These are phyloP conservation scores for Cryptus armator DNA, from an alignment of 2,888 invertebrate species.

Conservation along the genomic window DNA sequence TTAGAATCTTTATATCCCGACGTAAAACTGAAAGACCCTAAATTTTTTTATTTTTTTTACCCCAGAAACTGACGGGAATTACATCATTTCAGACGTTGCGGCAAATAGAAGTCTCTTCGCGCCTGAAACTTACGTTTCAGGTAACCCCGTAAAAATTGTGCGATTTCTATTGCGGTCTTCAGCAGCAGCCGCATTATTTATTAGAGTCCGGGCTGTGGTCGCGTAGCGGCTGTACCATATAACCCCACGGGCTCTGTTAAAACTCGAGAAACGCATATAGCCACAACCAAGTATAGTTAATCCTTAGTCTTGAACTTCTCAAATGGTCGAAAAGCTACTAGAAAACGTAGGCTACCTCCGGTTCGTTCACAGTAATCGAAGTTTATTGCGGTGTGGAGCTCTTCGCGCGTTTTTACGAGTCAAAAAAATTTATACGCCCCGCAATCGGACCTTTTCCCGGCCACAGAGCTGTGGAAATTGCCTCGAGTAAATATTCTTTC, in stretches of 20 bases:
- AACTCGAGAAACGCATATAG: conserved; percentile 24
- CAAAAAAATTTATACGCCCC: conserved; percentile 66
- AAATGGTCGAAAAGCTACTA: not conserved
- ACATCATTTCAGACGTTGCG: conserved; percentile 33
- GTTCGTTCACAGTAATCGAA: conserved; percentile 7
- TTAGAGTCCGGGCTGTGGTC: conserved; percentile 65
- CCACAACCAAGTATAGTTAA: not conserved
- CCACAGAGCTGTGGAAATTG: conserved; percentile 16
- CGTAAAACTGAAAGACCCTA: not conserved
- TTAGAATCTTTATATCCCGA: not conserved
- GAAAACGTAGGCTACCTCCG: not conserved
- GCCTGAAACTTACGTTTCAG: conserved; percentile 59
- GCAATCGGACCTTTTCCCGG: conserved; percentile 55
- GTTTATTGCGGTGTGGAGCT: conserved; percentile 66
- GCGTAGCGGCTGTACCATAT: conserved; percentile 62
- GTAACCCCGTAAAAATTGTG: conserved; percentile 72
- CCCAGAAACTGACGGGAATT: not conserved
- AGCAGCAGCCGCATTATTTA: conserved; percentile 70
- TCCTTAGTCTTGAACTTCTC: not conserved
- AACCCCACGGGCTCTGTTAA: conserved; percentile 63
- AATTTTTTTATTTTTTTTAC: not conserved
- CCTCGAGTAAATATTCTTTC: conserved; percentile 20
- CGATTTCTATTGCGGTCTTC: conserved; percentile 71
- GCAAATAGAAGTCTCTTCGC: not conserved
- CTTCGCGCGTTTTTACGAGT: conserved; percentile 54